phyloP scores from a whole-genome alignment of 1,140 invertebrate genomes.

The Leptinotarsa lineolata region DNA sequence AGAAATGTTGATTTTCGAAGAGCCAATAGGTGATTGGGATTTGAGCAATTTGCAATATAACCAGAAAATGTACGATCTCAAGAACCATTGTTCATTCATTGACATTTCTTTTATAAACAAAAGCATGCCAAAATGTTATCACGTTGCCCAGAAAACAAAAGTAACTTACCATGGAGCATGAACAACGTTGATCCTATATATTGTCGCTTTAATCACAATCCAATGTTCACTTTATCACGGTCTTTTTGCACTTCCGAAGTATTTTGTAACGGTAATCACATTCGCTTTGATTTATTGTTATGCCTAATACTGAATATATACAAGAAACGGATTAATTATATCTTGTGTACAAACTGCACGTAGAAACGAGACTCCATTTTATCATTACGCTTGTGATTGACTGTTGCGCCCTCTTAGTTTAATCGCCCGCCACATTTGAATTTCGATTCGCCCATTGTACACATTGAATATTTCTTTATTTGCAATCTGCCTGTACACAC shows the following conservation, averaged over 20 bases:
- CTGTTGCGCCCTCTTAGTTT: conserved; percentile 44
- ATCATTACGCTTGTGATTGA: conserved; percentile 55
- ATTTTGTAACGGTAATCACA: conserved; percentile 38
- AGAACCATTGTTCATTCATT: background rate
- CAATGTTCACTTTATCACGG: conserved; percentile 39
- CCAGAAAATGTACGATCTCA: conserved; percentile 9
- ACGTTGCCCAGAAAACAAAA: conserved; percentile 32
- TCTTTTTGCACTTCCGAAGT: conserved; percentile 39
- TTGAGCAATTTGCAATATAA: conserved; percentile 38
- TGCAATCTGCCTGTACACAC: too few relatives aligned
- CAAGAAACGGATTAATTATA: conserved; percentile 46
- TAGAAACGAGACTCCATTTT: conserved; percentile 56
- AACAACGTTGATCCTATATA: conserved; percentile 40
- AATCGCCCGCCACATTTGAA: conserved; percentile 32
- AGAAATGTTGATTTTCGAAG: conserved; percentile 62
- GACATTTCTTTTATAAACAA: background rate
- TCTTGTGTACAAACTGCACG: conserved; percentile 53
- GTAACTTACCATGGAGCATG: conserved; percentile 53
- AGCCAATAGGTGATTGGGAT: conserved; percentile 62
- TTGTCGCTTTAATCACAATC: conserved; percentile 33
- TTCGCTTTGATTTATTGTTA: conserved; percentile 47
- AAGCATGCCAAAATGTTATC: conserved; percentile 23
- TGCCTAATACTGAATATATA: conserved; percentile 41
- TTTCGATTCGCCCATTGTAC: conserved; percentile 38
- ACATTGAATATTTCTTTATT: conserved; percentile 40